These are phyloP conservation scores for Chionomys nivalis DNA, from an alignment of 2,113 vertebrate species.

Conservation along the genomic window DNA sequence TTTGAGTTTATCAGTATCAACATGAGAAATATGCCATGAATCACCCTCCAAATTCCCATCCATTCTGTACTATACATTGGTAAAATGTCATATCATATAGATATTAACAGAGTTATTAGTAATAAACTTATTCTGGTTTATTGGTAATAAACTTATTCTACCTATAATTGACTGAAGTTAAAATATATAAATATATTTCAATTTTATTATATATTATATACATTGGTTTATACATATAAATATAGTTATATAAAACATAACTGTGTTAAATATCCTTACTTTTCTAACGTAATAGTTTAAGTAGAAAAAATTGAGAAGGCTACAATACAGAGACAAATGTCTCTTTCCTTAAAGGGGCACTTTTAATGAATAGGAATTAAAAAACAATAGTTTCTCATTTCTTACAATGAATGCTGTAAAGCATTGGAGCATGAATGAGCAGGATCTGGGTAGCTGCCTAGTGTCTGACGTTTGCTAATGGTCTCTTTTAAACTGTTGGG, in stretches of 20 bases:
- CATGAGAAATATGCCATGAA: background rate
- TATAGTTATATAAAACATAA: background rate
- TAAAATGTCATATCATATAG: background rate
- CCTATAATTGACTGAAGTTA: background rate
- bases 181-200: background rate
- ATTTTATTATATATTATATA: background rate
- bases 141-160: background rate
- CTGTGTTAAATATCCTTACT: background rate
- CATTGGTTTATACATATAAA: background rate
- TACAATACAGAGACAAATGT: background rate
- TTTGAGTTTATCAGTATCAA: background rate
- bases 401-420: background rate
- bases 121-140: background rate
- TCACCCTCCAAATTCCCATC: background rate
- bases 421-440: background rate
- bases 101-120: background rate
- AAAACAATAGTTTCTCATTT: background rate
- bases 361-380: constrained; percentile 53
- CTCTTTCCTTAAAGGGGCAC: background rate
- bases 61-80: background rate
- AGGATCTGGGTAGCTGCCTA: background rate
- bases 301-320: background rate
- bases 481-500: constrained; percentile 55
- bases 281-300: background rate
- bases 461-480: constrained; percentile 56